phyloP scores from a whole-genome alignment of 2,113 vertebrate species.

The Mobula hypostoma region DNA sequence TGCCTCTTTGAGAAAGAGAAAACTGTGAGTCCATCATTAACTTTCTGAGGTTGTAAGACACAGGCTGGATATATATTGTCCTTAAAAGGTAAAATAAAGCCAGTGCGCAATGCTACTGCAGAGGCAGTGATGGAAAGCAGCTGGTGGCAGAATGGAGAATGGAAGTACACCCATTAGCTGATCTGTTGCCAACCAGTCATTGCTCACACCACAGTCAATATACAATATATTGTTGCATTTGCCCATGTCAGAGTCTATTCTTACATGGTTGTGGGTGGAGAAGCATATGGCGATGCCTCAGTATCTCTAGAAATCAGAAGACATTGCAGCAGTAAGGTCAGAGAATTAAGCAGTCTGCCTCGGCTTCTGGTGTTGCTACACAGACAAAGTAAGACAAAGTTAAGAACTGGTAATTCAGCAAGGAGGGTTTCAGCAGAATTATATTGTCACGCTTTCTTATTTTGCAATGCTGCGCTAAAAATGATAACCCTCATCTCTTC shows the following conservation, averaged over 20 bases:
- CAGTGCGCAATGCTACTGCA: background rate
- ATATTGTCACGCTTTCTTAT: background rate
- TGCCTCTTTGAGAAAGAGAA: background rate
- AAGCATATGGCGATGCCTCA: background rate
- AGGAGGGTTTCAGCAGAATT: background rate
- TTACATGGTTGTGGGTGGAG: background rate
- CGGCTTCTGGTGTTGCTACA: background rate
- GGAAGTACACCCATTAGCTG: background rate
- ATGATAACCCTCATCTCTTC: background rate
- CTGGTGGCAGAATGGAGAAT: background rate
- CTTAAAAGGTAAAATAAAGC: background rate
- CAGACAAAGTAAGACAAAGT: background rate
- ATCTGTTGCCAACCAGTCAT: background rate
- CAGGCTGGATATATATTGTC: background rate
- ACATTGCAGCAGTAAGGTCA: background rate
- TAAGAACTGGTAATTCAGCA: background rate
- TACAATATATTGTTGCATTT: background rate
- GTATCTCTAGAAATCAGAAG: background rate
- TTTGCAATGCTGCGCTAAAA: background rate
- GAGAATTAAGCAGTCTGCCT: background rate
- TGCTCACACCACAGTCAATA: background rate
- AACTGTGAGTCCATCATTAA: background rate
- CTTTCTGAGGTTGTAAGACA: background rate
- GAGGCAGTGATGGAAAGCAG: background rate
- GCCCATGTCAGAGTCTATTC: too few relatives aligned